Conservation (phyloP, 2,797 vertebrate genomes). For the Hydrophis major region DNA sequence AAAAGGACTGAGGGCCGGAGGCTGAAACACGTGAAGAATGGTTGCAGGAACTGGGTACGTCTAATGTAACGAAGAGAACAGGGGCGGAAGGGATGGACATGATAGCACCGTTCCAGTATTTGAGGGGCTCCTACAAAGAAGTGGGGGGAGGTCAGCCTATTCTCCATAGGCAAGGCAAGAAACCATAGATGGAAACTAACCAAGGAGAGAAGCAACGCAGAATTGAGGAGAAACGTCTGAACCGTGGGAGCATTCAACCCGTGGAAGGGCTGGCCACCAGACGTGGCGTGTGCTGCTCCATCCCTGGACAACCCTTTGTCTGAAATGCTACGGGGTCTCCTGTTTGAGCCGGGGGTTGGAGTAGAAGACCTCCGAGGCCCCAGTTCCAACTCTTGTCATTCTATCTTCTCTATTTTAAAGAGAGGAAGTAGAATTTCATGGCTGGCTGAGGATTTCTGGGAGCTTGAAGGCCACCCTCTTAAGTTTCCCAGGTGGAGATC, state of each 20-base stretch:
- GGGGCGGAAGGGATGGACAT: too few species aligned
- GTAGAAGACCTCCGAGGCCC: background rate
- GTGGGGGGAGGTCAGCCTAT: background rate
- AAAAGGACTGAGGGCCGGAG: background rate
- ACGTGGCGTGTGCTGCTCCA: background rate
- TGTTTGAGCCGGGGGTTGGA: background rate
- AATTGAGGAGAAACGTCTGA: background rate
- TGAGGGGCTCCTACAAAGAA: background rate
- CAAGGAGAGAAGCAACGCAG: background rate
- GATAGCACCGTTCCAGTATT: background rate
- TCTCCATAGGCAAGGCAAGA: background rate
- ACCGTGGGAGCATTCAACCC: background rate
- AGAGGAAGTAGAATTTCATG: background rate
- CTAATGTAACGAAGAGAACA: background rate
- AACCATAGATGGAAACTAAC: background rate
- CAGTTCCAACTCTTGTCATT: background rate
- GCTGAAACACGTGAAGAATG: background rate
- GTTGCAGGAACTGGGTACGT: background rate
- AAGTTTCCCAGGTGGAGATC: background rate
- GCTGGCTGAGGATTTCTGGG: background rate
- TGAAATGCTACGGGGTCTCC: background rate
- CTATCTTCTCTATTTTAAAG: background rate
- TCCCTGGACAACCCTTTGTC: background rate
- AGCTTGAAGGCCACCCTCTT: background rate
- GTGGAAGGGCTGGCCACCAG: background rate